Conservation (phyloP, 2,888 invertebrate species). For the Linnaemya vulpina region DNA sequence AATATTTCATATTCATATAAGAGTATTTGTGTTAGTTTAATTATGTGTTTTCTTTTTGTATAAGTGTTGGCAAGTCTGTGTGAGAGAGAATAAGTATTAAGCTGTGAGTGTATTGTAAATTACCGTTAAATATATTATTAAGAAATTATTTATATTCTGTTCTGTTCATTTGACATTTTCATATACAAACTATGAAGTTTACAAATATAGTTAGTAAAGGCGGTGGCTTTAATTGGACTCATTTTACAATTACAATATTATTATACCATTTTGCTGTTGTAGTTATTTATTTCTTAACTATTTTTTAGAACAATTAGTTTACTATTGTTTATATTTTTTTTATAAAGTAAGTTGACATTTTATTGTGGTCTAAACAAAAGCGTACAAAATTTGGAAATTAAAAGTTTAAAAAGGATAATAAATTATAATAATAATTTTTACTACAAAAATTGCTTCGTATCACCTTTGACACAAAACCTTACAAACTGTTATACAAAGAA, state of each 20-base stretch:
- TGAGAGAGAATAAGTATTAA: slow-evolving; percentile 40
- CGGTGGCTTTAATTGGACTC: slow-evolving; percentile 82
- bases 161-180: slow-evolving; percentile 5
- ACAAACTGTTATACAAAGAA: no score
- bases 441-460: no score
- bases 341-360: slow-evolving; percentile 30
- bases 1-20: slow-evolving; percentile 46
- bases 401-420: neutral
- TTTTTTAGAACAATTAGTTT: slow-evolving; percentile 1
- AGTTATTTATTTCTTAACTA: slow-evolving; percentile 28
- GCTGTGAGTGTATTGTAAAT: slow-evolving; percentile 65
- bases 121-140: slow-evolving; percentile 73
- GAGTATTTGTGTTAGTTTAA: slow-evolving; percentile 48
- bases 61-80: slow-evolving; percentile 37
- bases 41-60: slow-evolving; percentile 22
- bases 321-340: slow-evolving; percentile 12
- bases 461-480: no score
- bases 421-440: no score
- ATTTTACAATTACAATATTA: slow-evolving; percentile 75
- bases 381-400: neutral
- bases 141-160: slow-evolving; percentile 41
- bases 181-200: slow-evolving; percentile 53
- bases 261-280: slow-evolving; percentile 60
- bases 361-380: neutral
- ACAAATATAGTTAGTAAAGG: slow-evolving; percentile 75